Evolutionary conservation across 2,113 vertebrate genomes (phyloP).

Genomic region (Phalacrocorax pelagicus): DNA sequence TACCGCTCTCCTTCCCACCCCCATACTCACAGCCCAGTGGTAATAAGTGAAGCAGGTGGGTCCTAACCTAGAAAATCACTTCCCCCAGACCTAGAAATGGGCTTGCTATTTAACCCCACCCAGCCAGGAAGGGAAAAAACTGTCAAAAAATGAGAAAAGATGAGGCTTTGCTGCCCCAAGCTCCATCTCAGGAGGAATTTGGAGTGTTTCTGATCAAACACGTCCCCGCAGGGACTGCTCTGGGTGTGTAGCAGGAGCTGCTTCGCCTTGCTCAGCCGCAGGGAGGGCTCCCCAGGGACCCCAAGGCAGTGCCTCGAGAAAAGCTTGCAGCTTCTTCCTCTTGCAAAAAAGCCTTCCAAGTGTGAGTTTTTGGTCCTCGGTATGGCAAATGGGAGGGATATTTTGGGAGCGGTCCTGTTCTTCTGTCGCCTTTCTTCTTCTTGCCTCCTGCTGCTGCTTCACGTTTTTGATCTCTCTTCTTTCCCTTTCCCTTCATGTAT

Average conservation of each 20-base stretch:
- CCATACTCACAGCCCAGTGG: rapidly evolving
- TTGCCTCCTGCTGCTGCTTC: constrained; percentile 15
- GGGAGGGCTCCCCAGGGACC: neutral
- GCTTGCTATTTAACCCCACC: neutral
- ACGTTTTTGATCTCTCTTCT: constrained; percentile 16
- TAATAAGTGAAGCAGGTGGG: neutral
- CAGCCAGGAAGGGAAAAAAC: neutral
- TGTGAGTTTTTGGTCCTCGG: neutral
- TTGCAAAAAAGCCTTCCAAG: neutral
- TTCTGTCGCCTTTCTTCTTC: constrained; percentile 11
- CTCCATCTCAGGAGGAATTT: neutral
- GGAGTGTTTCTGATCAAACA: neutral
- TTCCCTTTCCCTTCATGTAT: neutral
- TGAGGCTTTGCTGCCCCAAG: neutral
- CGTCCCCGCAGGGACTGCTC: neutral
- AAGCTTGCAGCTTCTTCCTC: neutral
- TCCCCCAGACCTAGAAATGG: neutral
- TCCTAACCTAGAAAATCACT: neutral
- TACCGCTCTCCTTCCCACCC: neutral
- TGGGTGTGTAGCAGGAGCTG: neutral
- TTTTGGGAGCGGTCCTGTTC: constrained; percentile 22
- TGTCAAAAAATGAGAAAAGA: neutral
- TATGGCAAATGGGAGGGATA: neutral
- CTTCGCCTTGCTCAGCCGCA: neutral
- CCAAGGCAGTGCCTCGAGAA: neutral